These are phyloP conservation scores for Periophthalmus magnuspinnatus DNA, from an alignment of 2,797 vertebrate species.

Conservation along the genomic window DNA sequence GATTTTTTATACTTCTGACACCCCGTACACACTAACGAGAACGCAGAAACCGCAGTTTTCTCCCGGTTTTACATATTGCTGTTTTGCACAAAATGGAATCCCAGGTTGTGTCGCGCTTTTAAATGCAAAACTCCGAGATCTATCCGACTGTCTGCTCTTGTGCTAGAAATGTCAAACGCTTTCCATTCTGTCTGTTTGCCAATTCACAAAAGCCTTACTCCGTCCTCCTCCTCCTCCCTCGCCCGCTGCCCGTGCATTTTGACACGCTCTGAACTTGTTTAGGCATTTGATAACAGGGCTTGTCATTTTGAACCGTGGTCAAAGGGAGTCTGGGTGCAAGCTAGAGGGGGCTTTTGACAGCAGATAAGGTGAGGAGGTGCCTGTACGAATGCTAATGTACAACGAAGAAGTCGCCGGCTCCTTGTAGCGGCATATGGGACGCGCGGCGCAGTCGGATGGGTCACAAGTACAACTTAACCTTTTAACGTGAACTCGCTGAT, in stretches of 20 bases:
- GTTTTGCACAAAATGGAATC: not conserved
- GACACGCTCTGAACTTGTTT: constrained; percentile 51
- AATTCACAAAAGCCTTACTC: constrained; percentile 32
- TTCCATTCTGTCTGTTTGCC: constrained; percentile 29
- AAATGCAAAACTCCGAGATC: not conserved
- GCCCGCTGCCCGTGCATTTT: constrained; percentile 27
- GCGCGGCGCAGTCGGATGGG: not conserved
- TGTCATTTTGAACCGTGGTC: constrained; percentile 57
- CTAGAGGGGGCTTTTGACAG: constrained; percentile 59
- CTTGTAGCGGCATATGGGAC: constrained; percentile 48
- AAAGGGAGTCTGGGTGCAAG: constrained; percentile 55
- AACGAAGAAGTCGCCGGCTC: constrained; percentile 37
- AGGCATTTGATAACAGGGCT: constrained; percentile 54
- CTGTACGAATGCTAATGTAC: constrained; percentile 57
- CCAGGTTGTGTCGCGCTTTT: constrained; percentile 5
- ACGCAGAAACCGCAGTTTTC: not conserved
- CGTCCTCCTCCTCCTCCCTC: constrained; percentile 7
- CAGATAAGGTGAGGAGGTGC: constrained; percentile 57
- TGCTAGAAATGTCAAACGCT: constrained; percentile 51
- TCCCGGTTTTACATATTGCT: not conserved
- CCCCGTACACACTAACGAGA: too few relatives aligned
- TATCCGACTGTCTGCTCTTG: constrained; percentile 24
- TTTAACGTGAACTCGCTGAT: constrained; percentile 13
- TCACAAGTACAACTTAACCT: constrained; percentile 15
- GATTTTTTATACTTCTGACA: too few relatives aligned